Conservation (phyloP, 1,140 invertebrate species). For the Chymomyza costata region DNA sequence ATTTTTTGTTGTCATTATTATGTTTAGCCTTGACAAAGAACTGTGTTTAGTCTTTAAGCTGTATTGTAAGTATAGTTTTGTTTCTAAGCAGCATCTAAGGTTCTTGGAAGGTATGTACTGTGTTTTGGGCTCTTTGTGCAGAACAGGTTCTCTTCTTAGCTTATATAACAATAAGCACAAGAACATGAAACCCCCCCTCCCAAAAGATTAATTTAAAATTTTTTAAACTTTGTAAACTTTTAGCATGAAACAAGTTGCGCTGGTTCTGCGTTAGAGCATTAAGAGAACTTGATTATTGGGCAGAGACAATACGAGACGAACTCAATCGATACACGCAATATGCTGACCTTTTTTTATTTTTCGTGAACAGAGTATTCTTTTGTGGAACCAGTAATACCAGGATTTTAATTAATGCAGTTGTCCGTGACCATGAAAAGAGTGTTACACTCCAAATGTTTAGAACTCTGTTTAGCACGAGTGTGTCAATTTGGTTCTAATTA, state of each 20-base stretch:
- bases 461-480: too few relatives aligned
- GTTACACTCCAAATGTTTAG: too few relatives aligned
- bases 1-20: not conserved
- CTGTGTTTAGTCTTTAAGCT: too few relatives aligned
- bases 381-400: conserved; percentile 35
- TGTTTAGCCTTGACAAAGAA: too few relatives aligned
- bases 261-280: conserved; percentile 24
- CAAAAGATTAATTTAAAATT: conserved; percentile 13
- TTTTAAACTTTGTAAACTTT: conserved; percentile 32
- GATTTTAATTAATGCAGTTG: conserved; percentile 5
- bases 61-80: not conserved
- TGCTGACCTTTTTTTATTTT: too few relatives aligned
- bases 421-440: conserved; percentile 26
- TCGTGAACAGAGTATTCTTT: too few relatives aligned
- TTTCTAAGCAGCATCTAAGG: conserved; percentile 10
- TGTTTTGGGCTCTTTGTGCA: not conserved
- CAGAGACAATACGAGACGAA: too few relatives aligned
- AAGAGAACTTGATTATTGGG: conserved; percentile 26
- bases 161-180: conserved; percentile 7
- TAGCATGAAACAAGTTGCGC: conserved; percentile 41
- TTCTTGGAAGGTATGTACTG: conserved; percentile 1
- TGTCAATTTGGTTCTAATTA: too few relatives aligned
- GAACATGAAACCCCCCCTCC: conserved; percentile 5
- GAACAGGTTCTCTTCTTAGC: conserved; percentile 41
- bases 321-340: not conserved